Evolutionary conservation across 2,888 invertebrate genomes (phyloP).

Genomic region (Clostera curtula): DNA sequence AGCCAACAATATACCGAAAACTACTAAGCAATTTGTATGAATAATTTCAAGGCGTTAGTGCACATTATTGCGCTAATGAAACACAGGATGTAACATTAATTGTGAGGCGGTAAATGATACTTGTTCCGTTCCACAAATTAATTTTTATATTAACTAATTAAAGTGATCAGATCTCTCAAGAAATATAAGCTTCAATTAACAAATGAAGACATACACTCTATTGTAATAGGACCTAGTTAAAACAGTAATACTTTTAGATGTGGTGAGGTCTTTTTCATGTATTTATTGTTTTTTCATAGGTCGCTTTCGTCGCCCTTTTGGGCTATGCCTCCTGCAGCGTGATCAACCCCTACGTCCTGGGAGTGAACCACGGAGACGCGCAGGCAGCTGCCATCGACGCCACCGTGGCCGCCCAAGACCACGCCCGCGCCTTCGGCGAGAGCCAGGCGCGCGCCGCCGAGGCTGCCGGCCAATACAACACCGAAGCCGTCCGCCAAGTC

Average conservation of each 20-base stretch:
- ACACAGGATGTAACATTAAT: not conserved
- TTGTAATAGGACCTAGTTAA: too few species aligned
- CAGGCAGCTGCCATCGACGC: conserved; percentile 66
- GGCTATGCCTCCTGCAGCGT: conserved; percentile 65
- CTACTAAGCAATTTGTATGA: not conserved
- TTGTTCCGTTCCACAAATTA: not conserved
- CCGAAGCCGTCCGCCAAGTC: conserved; percentile 45
- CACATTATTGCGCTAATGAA: not conserved
- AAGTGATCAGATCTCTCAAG: not conserved
- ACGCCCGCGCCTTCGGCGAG: conserved; percentile 49
- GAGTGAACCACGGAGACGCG: conserved; percentile 58
- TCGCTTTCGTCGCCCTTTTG: conserved; percentile 65
- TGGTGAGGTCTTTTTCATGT: conserved; percentile 1
- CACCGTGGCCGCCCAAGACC: conserved; percentile 52
- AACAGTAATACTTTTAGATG: too few species aligned
- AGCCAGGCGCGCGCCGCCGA: conserved; percentile 54
- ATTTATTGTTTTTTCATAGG: conserved; percentile 28
- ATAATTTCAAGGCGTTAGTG: conserved; percentile 1
- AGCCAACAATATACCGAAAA: not conserved
- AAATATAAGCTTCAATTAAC: too few species aligned
- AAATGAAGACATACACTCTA: too few species aligned
- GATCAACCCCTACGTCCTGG: conserved; percentile 45
- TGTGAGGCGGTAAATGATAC: conserved; percentile 1
- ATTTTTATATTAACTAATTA: not conserved
- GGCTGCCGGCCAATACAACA: conserved; percentile 53